These are phyloP conservation scores for Tetheella fluctuosa DNA, from an alignment of 2,888 invertebrate species.

Conservation along the genomic window DNA sequence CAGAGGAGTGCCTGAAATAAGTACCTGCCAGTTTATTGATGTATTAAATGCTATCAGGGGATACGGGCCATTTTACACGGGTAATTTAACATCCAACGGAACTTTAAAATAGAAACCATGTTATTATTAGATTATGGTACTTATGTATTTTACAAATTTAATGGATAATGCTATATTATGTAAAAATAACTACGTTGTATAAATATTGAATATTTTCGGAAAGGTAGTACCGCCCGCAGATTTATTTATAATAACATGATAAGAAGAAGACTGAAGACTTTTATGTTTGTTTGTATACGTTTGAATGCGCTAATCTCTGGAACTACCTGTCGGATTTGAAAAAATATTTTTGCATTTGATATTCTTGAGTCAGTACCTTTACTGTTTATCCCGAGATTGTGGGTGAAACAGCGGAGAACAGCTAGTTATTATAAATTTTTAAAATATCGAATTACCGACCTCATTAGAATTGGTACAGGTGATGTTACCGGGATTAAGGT, in stretches of 20 bases:
- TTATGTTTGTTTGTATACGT: no score
- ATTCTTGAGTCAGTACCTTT: no score
- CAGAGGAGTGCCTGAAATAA: conserved; percentile 54
- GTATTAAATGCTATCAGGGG: conserved; percentile 51
- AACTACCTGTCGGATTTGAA: no score
- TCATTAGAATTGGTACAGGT: no score
- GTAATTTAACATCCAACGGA: conserved; percentile 37
- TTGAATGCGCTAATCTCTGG: no score
- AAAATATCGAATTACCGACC: background rate
- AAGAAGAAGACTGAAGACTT: no score
- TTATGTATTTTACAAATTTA: background rate
- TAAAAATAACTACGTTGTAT: background rate
- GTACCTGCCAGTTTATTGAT: conserved; percentile 45
- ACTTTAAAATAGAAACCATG: conserved; percentile 5
- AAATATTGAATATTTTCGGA: background rate
- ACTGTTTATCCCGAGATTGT: no score
- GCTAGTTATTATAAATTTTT: no score
- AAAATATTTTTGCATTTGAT: no score
- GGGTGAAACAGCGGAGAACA: no score
- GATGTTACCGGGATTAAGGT: no score
- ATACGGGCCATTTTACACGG: conserved; percentile 34
- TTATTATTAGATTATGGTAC: background rate
- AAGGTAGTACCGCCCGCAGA: background rate
- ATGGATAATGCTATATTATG: background rate
- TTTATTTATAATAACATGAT: background rate